Percentiles rank a stretch among this genome's conserved stretches.
Evolutionary conservation across 1,140 invertebrate genomes (phyloP).

Genomic region (Drosophila eugracilis): DNA sequence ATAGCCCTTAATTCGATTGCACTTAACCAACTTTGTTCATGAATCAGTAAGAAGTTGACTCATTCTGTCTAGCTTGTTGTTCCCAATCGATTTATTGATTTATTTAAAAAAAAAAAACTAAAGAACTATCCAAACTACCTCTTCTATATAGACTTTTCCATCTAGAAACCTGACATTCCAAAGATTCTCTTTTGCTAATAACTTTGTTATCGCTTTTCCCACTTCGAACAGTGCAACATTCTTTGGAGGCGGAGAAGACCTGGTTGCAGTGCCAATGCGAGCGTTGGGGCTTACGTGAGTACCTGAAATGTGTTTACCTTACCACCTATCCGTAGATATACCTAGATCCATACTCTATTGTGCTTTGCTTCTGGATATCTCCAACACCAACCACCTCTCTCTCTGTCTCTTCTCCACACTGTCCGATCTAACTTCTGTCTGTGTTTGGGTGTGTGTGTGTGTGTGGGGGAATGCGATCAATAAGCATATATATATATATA

Average conservation of each 20-base stretch:
- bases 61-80: neutral
- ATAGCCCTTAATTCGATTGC: neutral
- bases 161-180: too few relatives aligned
- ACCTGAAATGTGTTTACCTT: constrained; percentile 13
- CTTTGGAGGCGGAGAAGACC: constrained; percentile 93
- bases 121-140: too few relatives aligned
- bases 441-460: constrained; percentile 12
- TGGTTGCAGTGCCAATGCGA: constrained; percentile 95
- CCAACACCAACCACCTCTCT: too few relatives aligned
- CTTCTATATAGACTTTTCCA: neutral
- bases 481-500: constrained; percentile 4
- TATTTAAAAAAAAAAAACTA: too few relatives aligned
- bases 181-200: constrained; percentile 6
- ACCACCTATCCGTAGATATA: constrained; percentile 17
- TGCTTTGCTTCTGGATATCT: constrained; percentile 48
- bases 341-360: constrained; percentile 30
- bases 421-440: constrained; percentile 42
- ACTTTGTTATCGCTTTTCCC: constrained; percentile 6
- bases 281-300: constrained; percentile 91
- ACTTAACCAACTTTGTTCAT: neutral
- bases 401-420: constrained; percentile 15
- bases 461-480: constrained; percentile 18
- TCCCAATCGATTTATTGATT: constrained; percentile 8
- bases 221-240: constrained; percentile 92
- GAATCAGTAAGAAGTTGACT: neutral